Conservation (phyloP, 2,888 invertebrate species). For the Stomorhina lunata region DNA sequence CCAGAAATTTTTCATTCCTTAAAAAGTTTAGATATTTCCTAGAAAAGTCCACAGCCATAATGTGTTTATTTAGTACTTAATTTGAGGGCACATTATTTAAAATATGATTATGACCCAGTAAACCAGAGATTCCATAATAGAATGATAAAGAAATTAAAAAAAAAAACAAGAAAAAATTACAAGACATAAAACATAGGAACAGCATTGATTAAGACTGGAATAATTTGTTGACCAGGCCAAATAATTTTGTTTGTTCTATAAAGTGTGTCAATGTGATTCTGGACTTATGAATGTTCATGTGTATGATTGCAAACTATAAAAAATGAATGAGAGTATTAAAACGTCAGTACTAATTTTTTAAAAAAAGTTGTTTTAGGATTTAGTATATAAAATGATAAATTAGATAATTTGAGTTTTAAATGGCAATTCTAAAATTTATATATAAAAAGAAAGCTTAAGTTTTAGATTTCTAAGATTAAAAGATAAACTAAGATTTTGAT, state of each 20-base stretch:
- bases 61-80: slow-evolving; percentile 56
- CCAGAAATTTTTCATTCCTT: neutral
- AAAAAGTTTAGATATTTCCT: neutral
- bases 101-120: slow-evolving; percentile 51
- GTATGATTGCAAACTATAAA: neutral
- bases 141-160: slow-evolving; percentile 19
- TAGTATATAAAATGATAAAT: slow-evolving; percentile 42
- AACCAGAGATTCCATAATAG: slow-evolving; percentile 9
- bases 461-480: too few relatives aligned
- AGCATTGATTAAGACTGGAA: slow-evolving; percentile 32
- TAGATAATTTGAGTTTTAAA: slow-evolving; percentile 5
- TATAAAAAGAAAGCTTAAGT: neutral
- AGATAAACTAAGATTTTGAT: too few relatives aligned
- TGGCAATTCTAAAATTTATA: slow-evolving; percentile 3
- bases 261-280: too few relatives aligned
- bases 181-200: slow-evolving; percentile 4
- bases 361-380: neutral
- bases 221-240: neutral
- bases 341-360: neutral
- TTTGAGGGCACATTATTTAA: slow-evolving; percentile 61
- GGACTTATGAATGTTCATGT: neutral
- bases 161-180: neutral
- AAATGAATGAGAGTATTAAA: neutral
- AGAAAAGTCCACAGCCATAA: neutral
- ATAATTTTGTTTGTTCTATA: slow-evolving; percentile 1